Evolutionary conservation across 2,888 invertebrate genomes (phyloP).

Genomic region (Stratiomys singularior): DNA sequence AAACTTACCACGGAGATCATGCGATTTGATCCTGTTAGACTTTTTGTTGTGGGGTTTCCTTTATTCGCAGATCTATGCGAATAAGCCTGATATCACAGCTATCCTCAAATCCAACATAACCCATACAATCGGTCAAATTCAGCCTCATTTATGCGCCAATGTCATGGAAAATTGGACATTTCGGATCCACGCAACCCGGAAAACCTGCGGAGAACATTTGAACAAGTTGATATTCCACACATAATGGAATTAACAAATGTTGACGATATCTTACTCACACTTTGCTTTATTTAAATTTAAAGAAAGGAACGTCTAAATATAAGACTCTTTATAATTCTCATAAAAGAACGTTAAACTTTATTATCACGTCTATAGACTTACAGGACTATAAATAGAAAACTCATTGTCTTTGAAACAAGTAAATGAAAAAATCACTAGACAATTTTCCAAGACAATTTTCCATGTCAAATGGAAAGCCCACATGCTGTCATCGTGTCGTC

Average conservation of each 20-base stretch:
- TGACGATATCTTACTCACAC: slow-evolving; percentile 5
- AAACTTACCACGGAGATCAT: neutral
- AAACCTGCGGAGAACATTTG: slow-evolving; percentile 29
- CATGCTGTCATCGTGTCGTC: too few relatives aligned
- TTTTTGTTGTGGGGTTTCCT: slow-evolving; percentile 29
- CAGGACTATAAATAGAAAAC: too few relatives aligned
- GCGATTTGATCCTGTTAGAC: neutral
- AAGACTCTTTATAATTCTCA: neutral
- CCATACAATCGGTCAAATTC: slow-evolving; percentile 56
- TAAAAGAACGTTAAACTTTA: too few relatives aligned
- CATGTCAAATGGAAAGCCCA: too few relatives aligned
- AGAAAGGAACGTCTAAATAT: neutral
- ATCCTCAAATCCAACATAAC: slow-evolving; percentile 55
- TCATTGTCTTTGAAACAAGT: too few relatives aligned
- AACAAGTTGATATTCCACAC: slow-evolving; percentile 9
- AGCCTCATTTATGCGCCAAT: slow-evolving; percentile 56
- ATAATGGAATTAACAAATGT: slow-evolving; percentile 12
- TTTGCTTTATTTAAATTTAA: slow-evolving; percentile 8
- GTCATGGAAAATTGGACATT: slow-evolving; percentile 56
- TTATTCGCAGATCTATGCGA: slow-evolving; percentile 42
- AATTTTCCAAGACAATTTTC: too few relatives aligned
- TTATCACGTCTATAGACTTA: too few relatives aligned
- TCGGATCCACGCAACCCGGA: slow-evolving; percentile 50
- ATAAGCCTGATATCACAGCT: slow-evolving; percentile 54
- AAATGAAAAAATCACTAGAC: too few relatives aligned